Conservation (phyloP, 2,797 vertebrate species). For the Peromyscus nudipes region DNA sequence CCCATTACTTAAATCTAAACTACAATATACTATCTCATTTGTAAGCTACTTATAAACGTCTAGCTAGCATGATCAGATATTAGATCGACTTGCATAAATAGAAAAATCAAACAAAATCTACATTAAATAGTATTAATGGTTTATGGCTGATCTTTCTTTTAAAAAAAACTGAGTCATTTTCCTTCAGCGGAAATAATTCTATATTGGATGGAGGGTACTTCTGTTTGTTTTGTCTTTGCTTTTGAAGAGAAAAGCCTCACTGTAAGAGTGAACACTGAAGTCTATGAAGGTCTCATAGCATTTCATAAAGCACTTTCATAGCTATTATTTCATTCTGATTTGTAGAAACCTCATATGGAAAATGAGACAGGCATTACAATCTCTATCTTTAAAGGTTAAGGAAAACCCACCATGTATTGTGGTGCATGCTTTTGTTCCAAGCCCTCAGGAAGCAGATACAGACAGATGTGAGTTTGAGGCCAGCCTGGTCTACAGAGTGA, state of each 20-base stretch:
- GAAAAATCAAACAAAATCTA: slow-evolving; percentile 42
- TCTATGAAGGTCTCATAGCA: not conserved
- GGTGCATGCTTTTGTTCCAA: not conserved
- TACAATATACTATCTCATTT: not conserved
- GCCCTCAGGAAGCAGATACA: not conserved
- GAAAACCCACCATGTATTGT: not conserved
- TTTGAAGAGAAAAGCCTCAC: slow-evolving; percentile 25
- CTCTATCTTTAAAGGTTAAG: slow-evolving; percentile 42
- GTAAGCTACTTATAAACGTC: not conserved
- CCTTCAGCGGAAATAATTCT: slow-evolving; percentile 17
- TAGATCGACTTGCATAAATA: slow-evolving; percentile 27
- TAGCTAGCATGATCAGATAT: not conserved
- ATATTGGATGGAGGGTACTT: not conserved
- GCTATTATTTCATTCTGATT: slow-evolving; percentile 44
- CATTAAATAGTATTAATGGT: not conserved
- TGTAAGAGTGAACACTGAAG: slow-evolving; percentile 19
- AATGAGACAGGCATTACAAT: not conserved
- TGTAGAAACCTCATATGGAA: not conserved
- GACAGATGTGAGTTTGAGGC: not conserved
- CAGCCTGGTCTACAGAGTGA: not conserved
- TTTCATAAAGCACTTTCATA: not conserved
- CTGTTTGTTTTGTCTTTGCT: slow-evolving; percentile 16
- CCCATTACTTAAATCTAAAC: slow-evolving; percentile 37
- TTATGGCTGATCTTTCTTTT: not conserved
- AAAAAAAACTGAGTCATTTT: not conserved